Evolutionary conservation across 2,113 vertebrate genomes (phyloP).

Genomic region (Dicaeum eximium): DNA sequence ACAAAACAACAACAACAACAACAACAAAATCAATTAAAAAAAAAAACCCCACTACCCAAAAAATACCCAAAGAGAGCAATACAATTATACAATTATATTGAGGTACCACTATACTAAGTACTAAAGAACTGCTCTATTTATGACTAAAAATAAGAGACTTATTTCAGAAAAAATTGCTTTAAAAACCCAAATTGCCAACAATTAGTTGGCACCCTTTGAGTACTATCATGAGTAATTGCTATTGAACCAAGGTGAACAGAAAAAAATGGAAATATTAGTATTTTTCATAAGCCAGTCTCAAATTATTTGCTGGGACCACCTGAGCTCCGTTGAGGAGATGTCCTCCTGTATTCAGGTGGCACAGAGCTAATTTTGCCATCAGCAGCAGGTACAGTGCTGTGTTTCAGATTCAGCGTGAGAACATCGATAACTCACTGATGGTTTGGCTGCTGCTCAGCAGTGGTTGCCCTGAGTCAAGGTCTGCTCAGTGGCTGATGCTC

Average conservation of each 20-base stretch:
- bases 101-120: neutral
- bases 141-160: neutral
- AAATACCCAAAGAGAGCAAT: neutral
- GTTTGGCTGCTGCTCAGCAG: neutral
- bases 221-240: neutral
- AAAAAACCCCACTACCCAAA: too few species aligned
- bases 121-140: neutral
- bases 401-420: neutral
- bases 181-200: neutral
- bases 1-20: too few species aligned
- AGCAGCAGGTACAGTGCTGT: neutral
- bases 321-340: neutral
- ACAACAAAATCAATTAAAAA: neutral
- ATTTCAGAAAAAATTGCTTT: neutral
- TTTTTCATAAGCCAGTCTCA: neutral
- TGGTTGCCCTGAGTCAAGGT: neutral
- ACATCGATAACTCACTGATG: neutral
- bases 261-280: neutral
- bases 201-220: neutral
- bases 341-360: neutral
- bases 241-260: neutral
- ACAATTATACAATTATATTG: neutral
- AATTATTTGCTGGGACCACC: neutral
- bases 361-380: neutral
- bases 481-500: neutral